Base-by-base conservation (phyloP, 2,113 vertebrate genomes). In the Cardinalis cardinalis region DNA sequence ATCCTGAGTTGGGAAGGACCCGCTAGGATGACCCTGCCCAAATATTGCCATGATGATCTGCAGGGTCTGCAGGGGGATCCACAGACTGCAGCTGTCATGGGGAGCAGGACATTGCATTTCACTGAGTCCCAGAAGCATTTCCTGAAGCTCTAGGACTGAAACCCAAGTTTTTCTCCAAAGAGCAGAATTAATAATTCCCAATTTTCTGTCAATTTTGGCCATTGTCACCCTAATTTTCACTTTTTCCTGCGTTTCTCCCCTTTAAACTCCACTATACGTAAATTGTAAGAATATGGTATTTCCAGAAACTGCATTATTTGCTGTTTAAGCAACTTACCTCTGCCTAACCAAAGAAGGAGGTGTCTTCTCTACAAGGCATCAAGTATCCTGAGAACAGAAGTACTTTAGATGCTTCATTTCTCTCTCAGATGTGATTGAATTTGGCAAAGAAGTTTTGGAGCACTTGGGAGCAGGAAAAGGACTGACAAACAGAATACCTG, bases 241-340 rank as follows among this genome's bases (percentile, higher is more conserved):
- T 71, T 71, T 89, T 74, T 41, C n/a, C 68, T 36, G 10, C 0
- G 0, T 81, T 14, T 77, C 36, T 40, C 11, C 3, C 7, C 24
- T 68, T 87, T 59, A 36, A 55, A 23, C 3, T 48, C 7, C 13
- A 5, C 17, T 55, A 1, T 19, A 26, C 3, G 14, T n/a, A 56
- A 46, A 43, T 11, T 41, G 8, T 34, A 59, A 34, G 41, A 34
- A 20, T 1, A 6, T 5, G 15, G 0, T 18, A 4, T 44, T 72
- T 89, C 41, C 74, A 75, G 58, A 59, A 84, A 36, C 18, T 25
- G 32, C 6, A 2, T 17, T 48, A 2, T 71, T 89, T 92, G 36
- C 13, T 52, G 21, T 43, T 91, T 64, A n/a, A 43, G 6, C 21
- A 52, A 31, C 8, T 79, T n/a, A 52, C n/a, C 65, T 36, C 63